phyloP scores from a whole-genome alignment of 2,888 invertebrate species.

The Drosophila multiciliata region DNA sequence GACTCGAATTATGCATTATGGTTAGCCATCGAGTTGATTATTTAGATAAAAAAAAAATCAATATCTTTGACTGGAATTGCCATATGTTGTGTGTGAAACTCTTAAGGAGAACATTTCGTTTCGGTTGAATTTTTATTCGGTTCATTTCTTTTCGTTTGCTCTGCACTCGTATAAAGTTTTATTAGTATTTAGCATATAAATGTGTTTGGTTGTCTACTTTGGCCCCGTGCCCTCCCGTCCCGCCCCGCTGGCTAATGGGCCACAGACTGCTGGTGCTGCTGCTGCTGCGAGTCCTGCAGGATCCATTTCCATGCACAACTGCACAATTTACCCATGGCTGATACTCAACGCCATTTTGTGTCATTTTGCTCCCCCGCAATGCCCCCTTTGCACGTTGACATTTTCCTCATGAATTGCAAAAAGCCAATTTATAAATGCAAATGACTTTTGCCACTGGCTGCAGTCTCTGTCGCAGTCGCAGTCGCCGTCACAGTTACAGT shows the following conservation, averaged over 20 bases:
- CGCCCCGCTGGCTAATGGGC: slow-evolving; percentile 49
- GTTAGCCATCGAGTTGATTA: slow-evolving; percentile 8
- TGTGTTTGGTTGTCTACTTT: slow-evolving; percentile 52
- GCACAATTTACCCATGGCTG: slow-evolving; percentile 63
- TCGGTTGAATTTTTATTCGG: not conserved
- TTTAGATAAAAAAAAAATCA: slow-evolving; percentile 20
- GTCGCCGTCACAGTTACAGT: slow-evolving; percentile 1
- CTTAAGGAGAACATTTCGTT: not conserved
- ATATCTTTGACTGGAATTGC: slow-evolving; percentile 14
- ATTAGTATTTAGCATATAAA: slow-evolving; percentile 71
- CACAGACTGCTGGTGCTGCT: slow-evolving; percentile 27
- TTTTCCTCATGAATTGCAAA: slow-evolving; percentile 75
- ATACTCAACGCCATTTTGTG: slow-evolving; percentile 53
- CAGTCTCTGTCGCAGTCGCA: slow-evolving; percentile 37
- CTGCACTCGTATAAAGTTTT: slow-evolving; percentile 46
- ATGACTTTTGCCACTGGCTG: slow-evolving; percentile 71
- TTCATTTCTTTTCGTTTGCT: slow-evolving; percentile 1
- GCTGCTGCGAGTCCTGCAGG: slow-evolving; percentile 55
- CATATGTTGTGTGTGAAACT: slow-evolving; percentile 28
- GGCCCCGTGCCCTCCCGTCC: not conserved
- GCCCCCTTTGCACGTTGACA: slow-evolving; percentile 44
- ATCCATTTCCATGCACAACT: slow-evolving; percentile 76
- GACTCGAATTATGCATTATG: slow-evolving; percentile 4
- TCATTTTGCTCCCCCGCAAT: not conserved
- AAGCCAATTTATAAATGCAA: slow-evolving; percentile 82